A percentile compares a stretch with the other conserved stretches of the same genome.
These are phyloP conservation scores for Hydropsyche betteni DNA, from an alignment of 2,888 invertebrate species.

Conservation along the genomic window DNA sequence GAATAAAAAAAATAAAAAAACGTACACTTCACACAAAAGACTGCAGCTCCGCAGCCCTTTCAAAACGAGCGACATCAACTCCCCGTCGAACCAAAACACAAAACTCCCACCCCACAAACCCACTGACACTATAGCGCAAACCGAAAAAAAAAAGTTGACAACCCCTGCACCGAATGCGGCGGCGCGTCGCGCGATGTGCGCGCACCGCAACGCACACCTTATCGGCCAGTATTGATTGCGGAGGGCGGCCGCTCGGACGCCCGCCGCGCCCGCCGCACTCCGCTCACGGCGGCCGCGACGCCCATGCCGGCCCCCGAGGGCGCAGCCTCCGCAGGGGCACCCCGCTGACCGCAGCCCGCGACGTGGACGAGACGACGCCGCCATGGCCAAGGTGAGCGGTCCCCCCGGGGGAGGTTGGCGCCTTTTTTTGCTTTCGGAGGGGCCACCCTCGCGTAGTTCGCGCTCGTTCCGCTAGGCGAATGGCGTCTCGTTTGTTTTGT, in stretches of 20 bases:
- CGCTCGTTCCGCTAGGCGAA: too few species aligned
- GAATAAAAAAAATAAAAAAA: too few species aligned
- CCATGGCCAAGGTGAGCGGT: constrained; percentile 12
- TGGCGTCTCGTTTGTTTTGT: too few species aligned
- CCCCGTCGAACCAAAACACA: too few species aligned
- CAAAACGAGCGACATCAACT: too few species aligned
- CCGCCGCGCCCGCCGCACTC: not conserved
- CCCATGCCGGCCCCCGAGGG: not conserved
- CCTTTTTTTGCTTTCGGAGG: not conserved
- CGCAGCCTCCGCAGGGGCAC: not conserved
- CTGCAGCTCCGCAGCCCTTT: too few species aligned
- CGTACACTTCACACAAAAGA: too few species aligned
- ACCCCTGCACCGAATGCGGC: constrained; percentile 29
- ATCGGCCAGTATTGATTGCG: constrained; percentile 52
- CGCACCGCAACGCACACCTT: constrained; percentile 43
- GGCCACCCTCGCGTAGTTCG: not conserved
- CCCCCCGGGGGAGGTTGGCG: not conserved
- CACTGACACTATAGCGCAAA: not conserved
- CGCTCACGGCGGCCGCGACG: not conserved
- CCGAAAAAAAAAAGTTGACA: constrained; percentile 3
- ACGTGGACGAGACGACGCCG: not conserved
- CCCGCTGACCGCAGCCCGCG: not conserved
- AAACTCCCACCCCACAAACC: not conserved
- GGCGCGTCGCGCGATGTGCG: constrained; percentile 42
- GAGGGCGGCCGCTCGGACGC: constrained; percentile 42